phyloP scores from a whole-genome alignment of 1,140 invertebrate genomes.

The Heliconius hermathena region DNA sequence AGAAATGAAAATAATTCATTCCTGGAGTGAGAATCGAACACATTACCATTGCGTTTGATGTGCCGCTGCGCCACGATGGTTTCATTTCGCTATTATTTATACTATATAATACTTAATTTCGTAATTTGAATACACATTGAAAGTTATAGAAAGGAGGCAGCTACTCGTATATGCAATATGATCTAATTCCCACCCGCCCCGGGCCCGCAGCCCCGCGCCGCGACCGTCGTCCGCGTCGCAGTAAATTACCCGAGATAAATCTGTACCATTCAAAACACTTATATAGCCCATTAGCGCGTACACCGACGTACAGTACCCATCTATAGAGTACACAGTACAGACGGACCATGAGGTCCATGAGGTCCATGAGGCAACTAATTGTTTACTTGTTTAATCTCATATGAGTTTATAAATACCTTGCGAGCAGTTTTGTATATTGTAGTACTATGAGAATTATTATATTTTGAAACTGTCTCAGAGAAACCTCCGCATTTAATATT shows the following conservation, averaged over 20 bases:
- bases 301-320: not conserved
- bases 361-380: not conserved
- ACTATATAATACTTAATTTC: not conserved
- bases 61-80: too few species aligned
- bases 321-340: not conserved
- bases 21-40: too few species aligned
- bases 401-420: too few species aligned
- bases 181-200: not conserved
- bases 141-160: conserved; percentile 3
- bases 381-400: not conserved
- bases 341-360: not conserved
- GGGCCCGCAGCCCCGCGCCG: not conserved
- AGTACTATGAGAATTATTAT: too few species aligned
- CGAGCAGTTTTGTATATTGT: too few species aligned
- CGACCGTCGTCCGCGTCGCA: not conserved
- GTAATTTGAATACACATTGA: not conserved
- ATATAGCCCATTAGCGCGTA: conserved; percentile 23
- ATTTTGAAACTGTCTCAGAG: too few species aligned
- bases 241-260: conserved; percentile 24
- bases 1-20: too few species aligned
- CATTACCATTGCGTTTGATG: too few species aligned
- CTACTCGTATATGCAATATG: not conserved
- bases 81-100: too few species aligned
- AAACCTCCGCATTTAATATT: too few species aligned
- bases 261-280: conserved; percentile 20